Conservation (phyloP, 2,888 invertebrate genomes). For the Tiphia femorata region DNA sequence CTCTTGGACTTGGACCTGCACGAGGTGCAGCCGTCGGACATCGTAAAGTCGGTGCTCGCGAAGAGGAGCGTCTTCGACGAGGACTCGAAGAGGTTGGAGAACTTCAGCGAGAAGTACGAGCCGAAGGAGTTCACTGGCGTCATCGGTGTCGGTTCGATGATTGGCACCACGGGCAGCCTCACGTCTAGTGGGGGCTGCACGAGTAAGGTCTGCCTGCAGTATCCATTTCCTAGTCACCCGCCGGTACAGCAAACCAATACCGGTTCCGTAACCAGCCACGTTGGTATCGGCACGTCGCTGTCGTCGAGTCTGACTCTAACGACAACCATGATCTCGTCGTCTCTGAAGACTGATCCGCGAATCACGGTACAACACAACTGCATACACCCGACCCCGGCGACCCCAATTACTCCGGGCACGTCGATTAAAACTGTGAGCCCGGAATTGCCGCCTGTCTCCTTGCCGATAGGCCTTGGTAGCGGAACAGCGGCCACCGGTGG, state of each 20-base stretch:
- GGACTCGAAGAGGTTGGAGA: slow-evolving; percentile 92
- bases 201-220: slow-evolving; percentile 76
- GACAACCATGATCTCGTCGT: slow-evolving; percentile 33
- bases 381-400: slow-evolving; percentile 59
- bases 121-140: slow-evolving; percentile 72
- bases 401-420: slow-evolving; percentile 63
- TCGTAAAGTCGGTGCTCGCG: slow-evolving; percentile 91
- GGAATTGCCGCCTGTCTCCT: slow-evolving; percentile 63
- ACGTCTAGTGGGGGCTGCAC: slow-evolving; percentile 57
- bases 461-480: slow-evolving; percentile 51
- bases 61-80: slow-evolving; percentile 96
- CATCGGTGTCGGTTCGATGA: slow-evolving; percentile 55
- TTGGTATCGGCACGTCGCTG: slow-evolving; percentile 19
- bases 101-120: slow-evolving; percentile 87
- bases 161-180: slow-evolving; percentile 40
- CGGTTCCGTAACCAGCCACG: slow-evolving; percentile 21
- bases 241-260: slow-evolving; percentile 68
- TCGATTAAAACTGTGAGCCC: slow-evolving; percentile 61
- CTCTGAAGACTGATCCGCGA: slow-evolving; percentile 55
- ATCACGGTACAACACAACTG: slow-evolving; percentile 55
- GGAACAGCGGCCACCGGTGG: slow-evolving; percentile 46
- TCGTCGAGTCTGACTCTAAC: slow-evolving; percentile 33
- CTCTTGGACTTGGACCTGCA: slow-evolving; percentile 84
- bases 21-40: slow-evolving; percentile 91
- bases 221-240: slow-evolving; percentile 85